Evolutionary conservation across 2,113 vertebrate species (phyloP), one percentile per base, ranked within the genome.

Genomic region (Procavia capensis): DNA sequence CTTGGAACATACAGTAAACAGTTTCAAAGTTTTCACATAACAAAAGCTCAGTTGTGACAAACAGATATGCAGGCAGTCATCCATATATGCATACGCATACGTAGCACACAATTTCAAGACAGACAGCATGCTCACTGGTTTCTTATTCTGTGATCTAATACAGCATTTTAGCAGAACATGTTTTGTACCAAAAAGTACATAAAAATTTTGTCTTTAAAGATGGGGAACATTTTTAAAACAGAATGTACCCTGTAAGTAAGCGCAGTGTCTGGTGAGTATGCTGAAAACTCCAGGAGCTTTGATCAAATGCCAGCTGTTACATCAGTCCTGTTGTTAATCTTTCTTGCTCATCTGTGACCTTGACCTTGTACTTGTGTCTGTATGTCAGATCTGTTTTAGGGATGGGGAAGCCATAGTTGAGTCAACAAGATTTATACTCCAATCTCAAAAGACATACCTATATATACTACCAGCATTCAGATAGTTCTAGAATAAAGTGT

Each of bases 281-380:
- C 95, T 97, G 79, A 98, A 98, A 98, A 85, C 68, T 80, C 97
- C 97, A 98, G 98, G 98, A 98, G 98, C 99, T 99, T 99, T 99
- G 99, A 99, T 99, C 98, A 98, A 98, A 99, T 99, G 99, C 99
- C 99, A 99, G 99, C 98, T 99, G 98, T 99, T 99, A 99, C 98
- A 98, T 99, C 99, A 98, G 97, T 98, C 97, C 80, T 98, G 95
- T 97, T 98, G 97, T 97, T 98, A 98, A 98, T 98, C 97, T 98
- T 98, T 96, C 98, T 97, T 98, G 97, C 98, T 98, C 97, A 97
- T 98, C 98, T 98, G 96, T 99, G 99, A 99, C 99, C 99, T 99
- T 99, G 99, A 99, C 99, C 99, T 99, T 98, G 98, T 98, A 98
- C 98, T 98, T 97, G 92, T 98, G 92, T 98, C 97, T 98, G 95